Conservation (phyloP, 2,113 vertebrate genomes). For the Mus musculus region DNA sequence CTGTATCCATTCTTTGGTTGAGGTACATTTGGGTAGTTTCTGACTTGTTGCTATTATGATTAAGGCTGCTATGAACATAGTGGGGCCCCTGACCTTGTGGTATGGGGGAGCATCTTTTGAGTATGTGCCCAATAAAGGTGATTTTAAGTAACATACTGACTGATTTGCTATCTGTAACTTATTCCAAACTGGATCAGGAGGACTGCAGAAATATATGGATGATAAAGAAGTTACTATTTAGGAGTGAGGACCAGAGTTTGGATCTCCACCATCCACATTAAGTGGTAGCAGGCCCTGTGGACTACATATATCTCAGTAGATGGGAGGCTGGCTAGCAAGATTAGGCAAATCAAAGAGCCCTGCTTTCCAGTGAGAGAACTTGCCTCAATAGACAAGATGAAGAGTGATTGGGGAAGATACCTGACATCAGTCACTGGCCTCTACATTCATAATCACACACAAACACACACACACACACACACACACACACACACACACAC, state of each 20-base stretch:
- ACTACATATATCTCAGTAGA: too few relatives aligned
- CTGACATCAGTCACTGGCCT: neutral
- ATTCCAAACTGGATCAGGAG: neutral
- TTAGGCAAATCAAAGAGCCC: neutral
- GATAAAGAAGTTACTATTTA: neutral
- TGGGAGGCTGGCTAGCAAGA: neutral
- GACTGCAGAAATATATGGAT: neutral
- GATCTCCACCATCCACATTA: too few relatives aligned
- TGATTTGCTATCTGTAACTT: neutral
- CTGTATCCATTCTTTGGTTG: too few relatives aligned
- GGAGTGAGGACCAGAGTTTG: neutral
- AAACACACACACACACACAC: neutral
- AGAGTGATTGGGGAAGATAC: too few relatives aligned
- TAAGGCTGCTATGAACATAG: too few relatives aligned
- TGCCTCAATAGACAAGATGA: neutral
- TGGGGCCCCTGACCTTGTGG: too few relatives aligned
- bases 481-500: neutral
- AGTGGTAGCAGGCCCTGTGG: neutral
- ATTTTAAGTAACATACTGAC: neutral
- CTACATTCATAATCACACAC: neutral
- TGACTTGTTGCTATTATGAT: too few relatives aligned
- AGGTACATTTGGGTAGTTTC: too few relatives aligned
- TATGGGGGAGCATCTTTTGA: too few relatives aligned
- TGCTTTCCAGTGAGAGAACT: neutral
- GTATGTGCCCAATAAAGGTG: neutral